phyloP scores from a whole-genome alignment of 37 sponge, comb jelly and placozoan genomes.

The Axinella damicornis region DNA sequence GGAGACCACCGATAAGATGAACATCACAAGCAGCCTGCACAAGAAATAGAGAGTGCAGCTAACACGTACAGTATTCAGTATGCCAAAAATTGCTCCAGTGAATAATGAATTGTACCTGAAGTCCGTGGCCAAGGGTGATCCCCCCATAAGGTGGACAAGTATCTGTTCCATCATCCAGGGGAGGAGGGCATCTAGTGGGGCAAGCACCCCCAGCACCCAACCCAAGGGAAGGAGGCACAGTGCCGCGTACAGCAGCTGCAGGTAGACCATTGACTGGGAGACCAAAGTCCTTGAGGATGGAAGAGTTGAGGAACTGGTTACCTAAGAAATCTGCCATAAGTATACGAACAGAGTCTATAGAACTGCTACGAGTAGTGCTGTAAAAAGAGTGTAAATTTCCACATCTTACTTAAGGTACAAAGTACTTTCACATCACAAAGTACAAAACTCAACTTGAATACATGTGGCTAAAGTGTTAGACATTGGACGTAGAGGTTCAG shows the following conservation, averaged over 20 bases:
- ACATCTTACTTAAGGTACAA: too few relatives aligned
- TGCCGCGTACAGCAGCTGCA: conserved; percentile 42
- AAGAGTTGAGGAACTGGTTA: not conserved
- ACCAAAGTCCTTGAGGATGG: not conserved
- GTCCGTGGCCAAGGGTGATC: conserved; percentile 74
- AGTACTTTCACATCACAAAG: too few relatives aligned
- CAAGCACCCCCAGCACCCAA: conserved; percentile 66
- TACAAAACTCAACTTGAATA: too few relatives aligned
- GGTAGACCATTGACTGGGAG: conserved; percentile 13
- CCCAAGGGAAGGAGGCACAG: conserved; percentile 61
- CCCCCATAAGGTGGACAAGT: conserved; percentile 62
- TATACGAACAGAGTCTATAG: too few relatives aligned
- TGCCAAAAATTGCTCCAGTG: too few relatives aligned
- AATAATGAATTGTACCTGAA: conserved; percentile 42
- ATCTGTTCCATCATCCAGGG: conserved; percentile 67
- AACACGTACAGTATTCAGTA: not conserved
- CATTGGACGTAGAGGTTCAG: too few relatives aligned
- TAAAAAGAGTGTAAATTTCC: too few relatives aligned
- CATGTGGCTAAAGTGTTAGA: too few relatives aligned
- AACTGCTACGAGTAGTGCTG: too few relatives aligned
- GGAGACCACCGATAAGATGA: conserved; percentile 24
- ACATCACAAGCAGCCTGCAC: conserved; percentile 42
- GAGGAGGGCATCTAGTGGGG: conserved; percentile 68
- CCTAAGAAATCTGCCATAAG: too few relatives aligned
- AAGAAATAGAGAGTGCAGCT: not conserved